Percentiles rank a stretch among this genome's conserved stretches.
These are phyloP conservation scores for Hipparchia sbordonii DNA, from an alignment of 2,888 invertebrate genomes.

Conservation along the genomic window DNA sequence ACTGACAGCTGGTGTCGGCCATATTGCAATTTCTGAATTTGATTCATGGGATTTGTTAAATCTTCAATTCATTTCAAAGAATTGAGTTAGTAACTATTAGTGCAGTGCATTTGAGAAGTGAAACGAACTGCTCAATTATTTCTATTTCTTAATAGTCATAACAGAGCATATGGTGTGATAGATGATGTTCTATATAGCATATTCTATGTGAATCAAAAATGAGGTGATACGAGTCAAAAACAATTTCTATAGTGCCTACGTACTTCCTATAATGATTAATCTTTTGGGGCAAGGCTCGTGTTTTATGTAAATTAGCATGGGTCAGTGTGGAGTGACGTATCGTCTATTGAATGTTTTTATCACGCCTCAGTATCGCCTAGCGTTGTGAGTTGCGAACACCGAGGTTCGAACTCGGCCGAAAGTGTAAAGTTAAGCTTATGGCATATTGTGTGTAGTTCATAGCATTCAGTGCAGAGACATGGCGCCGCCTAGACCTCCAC, in stretches of 20 bases:
- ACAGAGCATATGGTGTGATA: neutral
- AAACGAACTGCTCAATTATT: constrained; percentile 14
- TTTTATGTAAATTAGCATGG: constrained; percentile 75
- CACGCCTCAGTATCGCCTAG: constrained; percentile 57
- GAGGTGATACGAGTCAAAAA: constrained; percentile 64
- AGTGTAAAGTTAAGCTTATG: constrained; percentile 41
- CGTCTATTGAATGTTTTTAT: constrained; percentile 61
- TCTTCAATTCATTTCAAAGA: constrained; percentile 41
- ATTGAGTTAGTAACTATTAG: constrained; percentile 11
- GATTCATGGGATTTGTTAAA: constrained; percentile 46
- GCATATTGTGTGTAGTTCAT: constrained; percentile 41
- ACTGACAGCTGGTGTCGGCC: constrained; percentile 68
- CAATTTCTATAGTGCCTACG: constrained; percentile 70
- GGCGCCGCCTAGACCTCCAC: constrained; percentile 84
- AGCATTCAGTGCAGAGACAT: constrained; percentile 58
- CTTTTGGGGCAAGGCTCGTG: constrained; percentile 74
- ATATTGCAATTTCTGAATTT: constrained; percentile 60
- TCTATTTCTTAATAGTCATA: constrained; percentile 20
- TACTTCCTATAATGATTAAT: constrained; percentile 75
- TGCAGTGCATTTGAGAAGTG: constrained; percentile 11
- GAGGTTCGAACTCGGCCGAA: constrained; percentile 41
- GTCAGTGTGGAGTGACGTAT: constrained; percentile 62
- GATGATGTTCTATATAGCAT: constrained; percentile 5
- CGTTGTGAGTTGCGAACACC: constrained; percentile 50
- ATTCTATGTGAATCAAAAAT: constrained; percentile 39